A percentile compares a stretch with the other conserved stretches of the same genome.
phyloP scores from a whole-genome alignment of 1,140 invertebrate genomes.

The Amphibalanus amphitrite region DNA sequence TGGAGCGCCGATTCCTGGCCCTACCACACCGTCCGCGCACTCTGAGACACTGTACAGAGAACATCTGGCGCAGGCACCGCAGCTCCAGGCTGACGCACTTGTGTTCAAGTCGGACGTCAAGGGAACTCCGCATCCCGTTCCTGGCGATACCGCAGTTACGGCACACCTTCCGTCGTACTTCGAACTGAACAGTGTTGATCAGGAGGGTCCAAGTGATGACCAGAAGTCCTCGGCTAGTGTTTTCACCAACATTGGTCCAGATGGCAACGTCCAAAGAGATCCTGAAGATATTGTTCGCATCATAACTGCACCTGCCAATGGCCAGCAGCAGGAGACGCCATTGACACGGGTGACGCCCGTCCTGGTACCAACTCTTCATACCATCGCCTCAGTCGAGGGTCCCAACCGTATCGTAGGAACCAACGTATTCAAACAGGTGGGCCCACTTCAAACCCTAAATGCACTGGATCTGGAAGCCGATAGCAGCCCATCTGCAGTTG shows the following conservation, averaged over 20 bases:
- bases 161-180: not conserved
- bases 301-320: too few relatives aligned
- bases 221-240: not conserved
- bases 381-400: slow-evolving; percentile 23
- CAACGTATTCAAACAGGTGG: not conserved
- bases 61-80: not conserved
- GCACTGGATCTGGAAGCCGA: too few relatives aligned
- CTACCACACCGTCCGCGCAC: too few relatives aligned
- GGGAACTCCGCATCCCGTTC: too few relatives aligned
- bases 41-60: too few relatives aligned
- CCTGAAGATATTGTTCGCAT: too few relatives aligned
- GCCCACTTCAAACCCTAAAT: not conserved
- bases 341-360: not conserved
- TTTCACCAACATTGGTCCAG: not conserved
- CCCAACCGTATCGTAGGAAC: slow-evolving; percentile 18
- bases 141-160: not conserved
- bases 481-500: too few relatives aligned
- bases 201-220: not conserved
- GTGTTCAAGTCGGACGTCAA: not conserved
- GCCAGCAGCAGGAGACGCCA: too few relatives aligned
- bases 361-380: slow-evolving; percentile 15
- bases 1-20: too few relatives aligned
- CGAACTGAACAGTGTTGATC: not conserved
- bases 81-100: not conserved
- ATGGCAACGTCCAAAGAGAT: too few relatives aligned